Base-by-base conservation (phyloP, 2,888 invertebrate genomes). In the Polyommatus iphigenia region DNA sequence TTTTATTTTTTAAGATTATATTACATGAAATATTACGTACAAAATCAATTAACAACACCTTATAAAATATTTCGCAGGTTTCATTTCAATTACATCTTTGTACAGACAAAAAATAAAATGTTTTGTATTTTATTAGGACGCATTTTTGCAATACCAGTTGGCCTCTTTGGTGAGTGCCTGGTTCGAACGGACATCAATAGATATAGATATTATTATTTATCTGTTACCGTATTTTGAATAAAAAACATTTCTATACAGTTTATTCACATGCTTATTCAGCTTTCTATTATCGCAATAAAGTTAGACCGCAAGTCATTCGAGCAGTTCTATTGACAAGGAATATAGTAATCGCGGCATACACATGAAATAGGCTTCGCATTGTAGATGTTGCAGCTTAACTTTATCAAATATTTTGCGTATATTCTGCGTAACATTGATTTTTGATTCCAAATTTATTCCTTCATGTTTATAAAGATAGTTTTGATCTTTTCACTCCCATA, bases 91-190 rank as follows among this genome's bases (percentile, higher is more conserved):
- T 29, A 24, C 13, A 36, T 18, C 13, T 18, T 71, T 77, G 32
- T 57, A 82, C 83, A 84, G 84, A 82, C 87, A 86, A 88, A 86
- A 85, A 85, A 83, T 84, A 82, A 71, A 62, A 72, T 85, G 87
- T 87, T 91, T 91, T 93, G 87, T 90, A 89, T 91, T 91, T 87
- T 83, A 90, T 89, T 91, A 93, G 94, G 94, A 93, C 89, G 89
- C 92, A 83, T 94, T 88, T 92, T 92, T 92, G 90, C 92, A 92
- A 92, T 90, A 90, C 91, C 93, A 93, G 93, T 88, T 92, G 91
- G 91, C 93, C 92, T 91, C 92, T 81, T 87, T 93, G 93, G 94
- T 94, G 93, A 94, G 94, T 93, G 91, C 90, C 90, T 86, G 87
- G 88, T 85, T 76, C 82, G 83, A 83, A 79, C 78, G 77, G 78